Evolutionary conservation across 1,140 invertebrate species (phyloP).

Genomic region (Aphis craccivora): DNA sequence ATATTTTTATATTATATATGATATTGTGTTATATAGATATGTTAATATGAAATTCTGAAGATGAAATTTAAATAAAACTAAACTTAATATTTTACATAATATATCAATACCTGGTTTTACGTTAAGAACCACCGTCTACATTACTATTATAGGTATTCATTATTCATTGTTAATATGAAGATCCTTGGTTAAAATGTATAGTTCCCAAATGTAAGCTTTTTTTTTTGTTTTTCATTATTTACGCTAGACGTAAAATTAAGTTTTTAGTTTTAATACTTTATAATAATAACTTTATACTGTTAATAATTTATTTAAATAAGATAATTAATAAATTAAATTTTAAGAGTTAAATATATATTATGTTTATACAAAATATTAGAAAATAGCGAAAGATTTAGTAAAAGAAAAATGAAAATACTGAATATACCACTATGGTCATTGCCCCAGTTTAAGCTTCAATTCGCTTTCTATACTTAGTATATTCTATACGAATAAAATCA

Average conservation of each 20-base stretch:
- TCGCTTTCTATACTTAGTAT: neutral
- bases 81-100: neutral
- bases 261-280: neutral
- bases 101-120: neutral
- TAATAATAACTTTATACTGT: neutral
- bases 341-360: neutral
- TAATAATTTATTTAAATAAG: neutral
- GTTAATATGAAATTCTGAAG: neutral
- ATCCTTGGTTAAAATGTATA: neutral
- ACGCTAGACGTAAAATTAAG: neutral
- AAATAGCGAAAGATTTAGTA: neutral
- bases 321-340: neutral
- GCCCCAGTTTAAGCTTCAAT: neutral
- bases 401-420: neutral
- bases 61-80: neutral
- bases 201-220: neutral
- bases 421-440: neutral
- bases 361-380: neutral
- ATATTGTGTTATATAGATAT: neutral
- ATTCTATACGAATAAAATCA: neutral
- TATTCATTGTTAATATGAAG: neutral
- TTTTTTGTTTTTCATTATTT: neutral
- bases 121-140: neutral
- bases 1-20: neutral
- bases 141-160: neutral